These are phyloP conservation scores for Zoanthus gigantus DNA, from an alignment of 92 coral and sea anemone species.

Conservation along the genomic window DNA sequence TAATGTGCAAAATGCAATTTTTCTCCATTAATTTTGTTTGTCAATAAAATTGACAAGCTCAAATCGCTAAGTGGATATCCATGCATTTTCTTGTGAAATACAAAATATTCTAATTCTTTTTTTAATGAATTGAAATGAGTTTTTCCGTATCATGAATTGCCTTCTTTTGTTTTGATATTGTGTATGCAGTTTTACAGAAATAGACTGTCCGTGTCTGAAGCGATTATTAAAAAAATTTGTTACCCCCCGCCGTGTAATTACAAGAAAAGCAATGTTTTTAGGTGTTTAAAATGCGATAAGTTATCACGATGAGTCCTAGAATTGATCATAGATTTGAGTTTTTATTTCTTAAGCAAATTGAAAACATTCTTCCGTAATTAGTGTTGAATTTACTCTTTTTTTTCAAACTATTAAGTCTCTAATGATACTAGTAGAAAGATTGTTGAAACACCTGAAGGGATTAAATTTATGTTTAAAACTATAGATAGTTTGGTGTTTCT, in stretches of 20 bases:
- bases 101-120: too few relatives aligned
- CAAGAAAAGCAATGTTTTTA: neutral
- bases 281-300: conserved; percentile 21
- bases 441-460: neutral
- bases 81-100: too few relatives aligned
- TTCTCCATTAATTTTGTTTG: neutral
- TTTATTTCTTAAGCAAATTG: conserved; percentile 8
- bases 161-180: too few relatives aligned
- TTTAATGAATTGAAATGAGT: too few relatives aligned
- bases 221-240: neutral
- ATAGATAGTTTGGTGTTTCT: neutral
- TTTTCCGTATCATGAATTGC: too few relatives aligned
- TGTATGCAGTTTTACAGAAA: too few relatives aligned
- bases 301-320: conserved; percentile 12
- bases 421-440: neutral
- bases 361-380: conserved; percentile 20
- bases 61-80: neutral
- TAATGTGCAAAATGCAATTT: neutral
- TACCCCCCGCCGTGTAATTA: conserved; percentile 10
- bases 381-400: neutral
- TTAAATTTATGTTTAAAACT: neutral
- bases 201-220: neutral
- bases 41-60: neutral
- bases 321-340: conserved; percentile 21
- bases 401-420: neutral